These are phyloP conservation scores for Leptopilina drosophilae DNA, from an alignment of 2,888 invertebrate species.

Conservation along the genomic window DNA sequence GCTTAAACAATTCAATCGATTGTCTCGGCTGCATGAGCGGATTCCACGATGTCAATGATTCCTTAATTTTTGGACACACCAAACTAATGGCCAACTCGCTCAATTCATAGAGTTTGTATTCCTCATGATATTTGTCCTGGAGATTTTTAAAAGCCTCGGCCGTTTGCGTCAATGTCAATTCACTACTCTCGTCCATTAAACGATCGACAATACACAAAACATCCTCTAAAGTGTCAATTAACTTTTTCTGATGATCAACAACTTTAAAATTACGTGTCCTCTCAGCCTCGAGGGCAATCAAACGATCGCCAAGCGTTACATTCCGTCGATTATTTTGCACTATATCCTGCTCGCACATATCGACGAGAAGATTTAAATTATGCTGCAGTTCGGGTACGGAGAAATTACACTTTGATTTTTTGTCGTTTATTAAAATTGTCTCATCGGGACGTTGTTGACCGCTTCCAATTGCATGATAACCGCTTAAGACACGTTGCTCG, in stretches of 20 bases:
- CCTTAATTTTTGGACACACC: conserved; percentile 89
- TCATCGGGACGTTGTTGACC: conserved; percentile 80
- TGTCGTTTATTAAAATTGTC: conserved; percentile 78
- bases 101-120: conserved; percentile 91
- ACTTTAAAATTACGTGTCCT: conserved; percentile 83
- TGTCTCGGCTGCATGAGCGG: conserved; percentile 84
- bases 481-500: conserved; percentile 93
- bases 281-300: conserved; percentile 89
- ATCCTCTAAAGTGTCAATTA: conserved; percentile 85
- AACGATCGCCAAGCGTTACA: conserved; percentile 87
- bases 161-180: conserved; percentile 80
- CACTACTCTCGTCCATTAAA: conserved; percentile 78
- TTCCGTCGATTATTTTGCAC: conserved; percentile 89
- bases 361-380: conserved; percentile 93
- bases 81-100: conserved; percentile 90
- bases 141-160: conserved; percentile 80
- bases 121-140: conserved; percentile 83
- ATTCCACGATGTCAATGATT: conserved; percentile 87
- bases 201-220: conserved; percentile 84
- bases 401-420: conserved; percentile 83
- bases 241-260: conserved; percentile 84
- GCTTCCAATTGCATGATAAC: conserved; percentile 93
- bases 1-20: conserved; percentile 82
- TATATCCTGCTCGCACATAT: conserved; percentile 97
- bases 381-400: conserved; percentile 93